phyloP scores from a whole-genome alignment of 2,113 vertebrate genomes.

The Sinocyclocheilus maitianheensis region DNA sequence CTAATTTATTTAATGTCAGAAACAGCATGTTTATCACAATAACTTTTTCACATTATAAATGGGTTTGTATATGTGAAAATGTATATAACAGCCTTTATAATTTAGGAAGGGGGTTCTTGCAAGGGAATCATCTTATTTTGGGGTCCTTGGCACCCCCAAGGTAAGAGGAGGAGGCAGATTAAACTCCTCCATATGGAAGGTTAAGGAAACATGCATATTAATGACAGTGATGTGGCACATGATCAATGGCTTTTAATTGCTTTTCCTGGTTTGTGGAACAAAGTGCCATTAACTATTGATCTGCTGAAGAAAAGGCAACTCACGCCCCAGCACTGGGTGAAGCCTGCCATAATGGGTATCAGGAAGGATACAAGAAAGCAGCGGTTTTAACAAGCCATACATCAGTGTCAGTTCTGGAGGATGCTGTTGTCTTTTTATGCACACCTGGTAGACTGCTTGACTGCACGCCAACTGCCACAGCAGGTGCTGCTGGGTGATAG shows the following conservation, averaged over 20 bases:
- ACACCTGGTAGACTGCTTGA: slow-evolving; percentile 20
- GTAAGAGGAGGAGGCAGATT: background rate
- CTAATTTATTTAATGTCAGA: background rate
- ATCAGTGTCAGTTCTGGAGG: slow-evolving; percentile 42
- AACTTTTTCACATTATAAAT: background rate
- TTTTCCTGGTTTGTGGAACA: slow-evolving; percentile 93
- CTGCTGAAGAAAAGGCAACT: slow-evolving; percentile 83
- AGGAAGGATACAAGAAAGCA: slow-evolving; percentile 16
- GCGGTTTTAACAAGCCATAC: slow-evolving; percentile 17
- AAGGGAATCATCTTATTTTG: background rate
- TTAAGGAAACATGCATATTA: slow-evolving; percentile 99
- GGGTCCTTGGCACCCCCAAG: background rate
- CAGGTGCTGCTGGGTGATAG: slow-evolving; percentile 18
- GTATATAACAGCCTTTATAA: background rate
- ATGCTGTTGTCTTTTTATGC: slow-evolving; percentile 46
- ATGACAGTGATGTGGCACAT: slow-evolving; percentile 81
- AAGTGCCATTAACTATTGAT: slow-evolving; percentile 94
- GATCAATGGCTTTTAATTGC: slow-evolving; percentile 98
- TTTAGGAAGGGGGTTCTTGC: background rate
- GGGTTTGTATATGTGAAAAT: background rate
- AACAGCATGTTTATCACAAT: background rate
- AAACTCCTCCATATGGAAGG: slow-evolving; percentile 60
- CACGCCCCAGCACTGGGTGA: slow-evolving; percentile 71
- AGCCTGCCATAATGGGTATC: slow-evolving; percentile 74
- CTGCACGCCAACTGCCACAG: background rate